Percentiles rank a stretch among this genome's conserved stretches.
Evolutionary conservation across 2,888 invertebrate genomes (phyloP).

Genomic region (Crepidodera aurea): DNA sequence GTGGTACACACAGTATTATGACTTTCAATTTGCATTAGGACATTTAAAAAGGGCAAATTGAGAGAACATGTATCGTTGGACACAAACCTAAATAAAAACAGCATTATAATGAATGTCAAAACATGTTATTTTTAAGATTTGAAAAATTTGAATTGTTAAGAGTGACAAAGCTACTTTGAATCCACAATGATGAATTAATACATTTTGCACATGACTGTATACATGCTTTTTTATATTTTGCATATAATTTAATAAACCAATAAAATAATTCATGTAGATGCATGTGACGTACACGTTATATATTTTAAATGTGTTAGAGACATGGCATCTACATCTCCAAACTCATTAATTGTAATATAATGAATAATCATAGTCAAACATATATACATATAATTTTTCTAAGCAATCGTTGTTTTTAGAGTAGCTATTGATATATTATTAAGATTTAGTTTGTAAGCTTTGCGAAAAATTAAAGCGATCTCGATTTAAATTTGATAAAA

Average conservation of each 20-base stretch:
- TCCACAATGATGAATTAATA: slow-evolving; percentile 43
- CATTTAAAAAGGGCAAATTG: neutral
- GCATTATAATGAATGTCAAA: slow-evolving; percentile 35
- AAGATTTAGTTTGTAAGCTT: slow-evolving; percentile 63
- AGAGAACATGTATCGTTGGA: slow-evolving; percentile 5
- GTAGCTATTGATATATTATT: slow-evolving; percentile 62
- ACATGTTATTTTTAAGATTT: slow-evolving; percentile 29
- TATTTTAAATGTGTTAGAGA: slow-evolving; percentile 53
- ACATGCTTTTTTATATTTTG: slow-evolving; percentile 61
- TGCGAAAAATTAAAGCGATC: slow-evolving; percentile 62
- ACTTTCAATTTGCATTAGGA: neutral
- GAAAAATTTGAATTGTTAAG: slow-evolving; percentile 21
- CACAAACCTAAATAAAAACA: slow-evolving; percentile 32
- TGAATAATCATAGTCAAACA: slow-evolving; percentile 60
- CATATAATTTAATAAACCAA: slow-evolving; percentile 50
- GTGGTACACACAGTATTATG: slow-evolving; percentile 6
- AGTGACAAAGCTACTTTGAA: slow-evolving; percentile 34
- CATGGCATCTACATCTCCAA: slow-evolving; percentile 57
- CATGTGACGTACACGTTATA: slow-evolving; percentile 49
- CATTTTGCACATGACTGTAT: slow-evolving; percentile 60
- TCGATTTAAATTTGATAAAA: slow-evolving; percentile 57
- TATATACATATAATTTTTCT: slow-evolving; percentile 64
- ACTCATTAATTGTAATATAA: slow-evolving; percentile 58
- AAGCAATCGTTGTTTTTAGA: slow-evolving; percentile 64
- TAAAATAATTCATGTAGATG: slow-evolving; percentile 47